phyloP scores from a whole-genome alignment of 1,140 invertebrate species.

The Drosophila serrata region DNA sequence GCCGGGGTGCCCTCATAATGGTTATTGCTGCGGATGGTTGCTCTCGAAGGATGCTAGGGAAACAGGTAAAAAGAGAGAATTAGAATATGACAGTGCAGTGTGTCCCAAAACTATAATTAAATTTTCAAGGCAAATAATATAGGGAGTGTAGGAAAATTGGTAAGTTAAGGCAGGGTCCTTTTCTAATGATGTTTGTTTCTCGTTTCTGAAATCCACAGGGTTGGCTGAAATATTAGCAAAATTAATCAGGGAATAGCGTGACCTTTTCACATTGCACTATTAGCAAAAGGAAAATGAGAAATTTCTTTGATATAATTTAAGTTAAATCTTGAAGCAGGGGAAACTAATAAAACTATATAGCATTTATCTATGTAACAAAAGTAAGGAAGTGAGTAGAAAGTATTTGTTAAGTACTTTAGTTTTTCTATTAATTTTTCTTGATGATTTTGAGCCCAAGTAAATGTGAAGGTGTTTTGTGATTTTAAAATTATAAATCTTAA shows the following conservation, averaged over 20 bases:
- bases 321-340: not conserved
- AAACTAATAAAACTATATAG: not conserved
- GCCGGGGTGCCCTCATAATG: conserved; percentile 15
- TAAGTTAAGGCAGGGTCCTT: not conserved
- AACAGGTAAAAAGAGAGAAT: conserved; percentile 4
- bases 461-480: too few species aligned
- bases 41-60: conserved; percentile 1
- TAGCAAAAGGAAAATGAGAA: not conserved
- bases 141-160: too few species aligned
- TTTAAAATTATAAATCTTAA: not conserved
- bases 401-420: not conserved
- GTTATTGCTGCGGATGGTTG: conserved; percentile 19
- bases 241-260: conserved; percentile 41
- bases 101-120: conserved; percentile 4
- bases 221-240: conserved; percentile 1
- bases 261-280: not conserved
- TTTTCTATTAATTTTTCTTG: not conserved
- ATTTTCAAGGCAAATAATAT: not conserved
- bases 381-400: too few species aligned
- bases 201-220: not conserved
- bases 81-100: not conserved
- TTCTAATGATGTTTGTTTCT: conserved; percentile 1
- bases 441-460: not conserved
- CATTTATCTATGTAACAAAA: not conserved
- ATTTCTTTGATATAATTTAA: not conserved